These are phyloP conservation scores for Rutilus rutilus DNA, from an alignment of 2,113 vertebrate species.

Conservation along the genomic window DNA sequence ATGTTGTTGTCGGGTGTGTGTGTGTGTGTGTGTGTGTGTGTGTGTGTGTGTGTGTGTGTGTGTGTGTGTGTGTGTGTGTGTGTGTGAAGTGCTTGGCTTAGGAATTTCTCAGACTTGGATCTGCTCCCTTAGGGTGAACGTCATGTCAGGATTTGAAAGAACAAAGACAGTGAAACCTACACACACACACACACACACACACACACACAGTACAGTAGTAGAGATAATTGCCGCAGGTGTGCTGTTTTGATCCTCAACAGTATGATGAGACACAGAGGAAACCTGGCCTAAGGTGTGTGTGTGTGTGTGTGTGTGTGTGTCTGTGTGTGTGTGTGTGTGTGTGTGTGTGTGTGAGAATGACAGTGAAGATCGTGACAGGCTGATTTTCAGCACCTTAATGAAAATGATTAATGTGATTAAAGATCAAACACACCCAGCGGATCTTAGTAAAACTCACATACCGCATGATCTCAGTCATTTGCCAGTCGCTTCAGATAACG, in stretches of 20 bases:
- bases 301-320: conserved; percentile 13
- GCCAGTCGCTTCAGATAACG: not conserved
- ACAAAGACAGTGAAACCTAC: conserved; percentile 54
- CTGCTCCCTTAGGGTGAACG: conserved; percentile 50
- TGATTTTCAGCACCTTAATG: conserved; percentile 52
- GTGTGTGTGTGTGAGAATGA: conserved; percentile 22
- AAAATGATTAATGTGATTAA: conserved; percentile 54
- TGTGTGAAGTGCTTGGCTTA: conserved; percentile 56
- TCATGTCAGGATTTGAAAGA: conserved; percentile 62
- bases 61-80: conserved; percentile 40
- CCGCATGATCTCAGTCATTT: not conserved
- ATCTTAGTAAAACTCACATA: conserved; percentile 28
- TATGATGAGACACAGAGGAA: conserved; percentile 46
- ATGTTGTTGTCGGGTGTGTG: conserved; percentile 12
- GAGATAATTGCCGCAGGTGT: conserved; percentile 55
- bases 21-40: conserved; percentile 43
- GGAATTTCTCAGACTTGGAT: conserved; percentile 59
- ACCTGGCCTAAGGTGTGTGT: conserved; percentile 29
- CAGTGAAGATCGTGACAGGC: conserved; percentile 49
- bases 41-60: conserved; percentile 39
- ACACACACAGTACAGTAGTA: conserved; percentile 52
- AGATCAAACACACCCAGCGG: conserved; percentile 32
- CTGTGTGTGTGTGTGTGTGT: conserved; percentile 29
- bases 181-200: conserved; percentile 57
- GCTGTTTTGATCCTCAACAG: conserved; percentile 52